Evolutionary conservation across 2,888 invertebrate species (phyloP), one percentile per base, ranked within the genome.

Genomic region (Plagiodera versicolora): DNA sequence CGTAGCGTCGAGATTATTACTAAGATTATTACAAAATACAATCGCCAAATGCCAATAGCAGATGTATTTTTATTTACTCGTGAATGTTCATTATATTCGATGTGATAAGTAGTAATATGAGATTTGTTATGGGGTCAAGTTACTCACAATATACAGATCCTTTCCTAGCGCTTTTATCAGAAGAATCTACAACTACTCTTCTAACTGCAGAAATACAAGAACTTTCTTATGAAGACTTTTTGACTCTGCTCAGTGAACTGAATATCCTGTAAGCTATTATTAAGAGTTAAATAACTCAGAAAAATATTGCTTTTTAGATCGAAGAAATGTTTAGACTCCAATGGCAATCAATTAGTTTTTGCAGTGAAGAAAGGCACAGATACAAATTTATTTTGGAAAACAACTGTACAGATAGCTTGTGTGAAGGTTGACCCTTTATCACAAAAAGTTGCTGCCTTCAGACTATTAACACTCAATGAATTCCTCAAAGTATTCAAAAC

Each of bases 351-450:
- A 72, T 75, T 89, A 24, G 77, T 87, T 39, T 89, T 89, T 79
- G 83, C 85, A 48, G 83, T 89, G 1, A 86, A 87, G 72, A 84
- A 83, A 65, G 88, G 87, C 2, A 84, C 86, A 2, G 88, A 88
- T 73, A 80, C 83, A 0, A 83, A 87, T 0, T 73, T 88, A 19
- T 79, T 89, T 32, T 90, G 90, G 90, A 89, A 88, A 74, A 87
- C 86, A 0, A 87, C 87, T 1, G 85, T 89, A 0, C 82, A 85
- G 74, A 85, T 90, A 67, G 86, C 84, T 24, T 87, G 87, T 70
- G 82, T 86, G n/a, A 85, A 85, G 79, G 78, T 86, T 24, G 82
- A 87, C 73, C 81, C 84, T 1, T 69, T 70, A 17, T 82, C 82
- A 4, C 79, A 82, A 51, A 79, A 83, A 71, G 82, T 88, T 24